Evolutionary conservation across 2,888 invertebrate genomes (phyloP), one percentile per base, ranked within the genome.

Genomic region (Pristionchus japonicus): DNA sequence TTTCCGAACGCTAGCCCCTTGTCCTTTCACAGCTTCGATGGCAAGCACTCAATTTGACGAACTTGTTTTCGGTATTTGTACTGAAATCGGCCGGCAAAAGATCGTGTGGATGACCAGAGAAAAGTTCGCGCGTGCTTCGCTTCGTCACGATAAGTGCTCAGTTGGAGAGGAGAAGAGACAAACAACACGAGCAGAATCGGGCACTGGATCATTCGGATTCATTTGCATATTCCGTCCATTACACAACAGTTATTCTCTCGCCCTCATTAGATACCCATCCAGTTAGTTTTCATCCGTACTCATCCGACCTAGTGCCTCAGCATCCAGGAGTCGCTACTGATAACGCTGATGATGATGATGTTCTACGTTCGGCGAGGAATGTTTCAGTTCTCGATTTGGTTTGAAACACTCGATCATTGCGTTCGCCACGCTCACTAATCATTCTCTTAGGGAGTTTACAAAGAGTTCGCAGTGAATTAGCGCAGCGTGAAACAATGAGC

Each of bases 401-500:
- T 57, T 57, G n/a, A 57, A 52, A 52, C 57, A 57, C 64, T 64
- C 15, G 64, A 64, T 64, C 31, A 64, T 31, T 57, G 31, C 70
- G 64, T 67, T 67, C 64, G 64, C 2, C 15, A 17, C 4, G 1
- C 20, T 2, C 37, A 70, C 37, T 70, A 70, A 70, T 70, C 70
- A 70, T 77, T 77, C 77, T 77, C 77, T 77, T 77, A 77, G 77
- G 77, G n/a, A 77, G 77, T 77, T 40, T 77, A 47, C 77, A 77
- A 47, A 27, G 40, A 77, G 70, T 70, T 70, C 70, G 57, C 57
- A n/a, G 57, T n/a, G 23, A 23, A 70, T 64, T 64, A 37, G 70
- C 37, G 64, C 31, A 37, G 70, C 37, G 64, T 27, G 34, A 34
- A 67, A 31, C 31, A 67, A 67, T 27, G 64, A 31, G 64, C 64